These are phyloP conservation scores for Flabesymbios commensalis DNA, from an alignment of 2,888 invertebrate genomes.

Conservation along the genomic window DNA sequence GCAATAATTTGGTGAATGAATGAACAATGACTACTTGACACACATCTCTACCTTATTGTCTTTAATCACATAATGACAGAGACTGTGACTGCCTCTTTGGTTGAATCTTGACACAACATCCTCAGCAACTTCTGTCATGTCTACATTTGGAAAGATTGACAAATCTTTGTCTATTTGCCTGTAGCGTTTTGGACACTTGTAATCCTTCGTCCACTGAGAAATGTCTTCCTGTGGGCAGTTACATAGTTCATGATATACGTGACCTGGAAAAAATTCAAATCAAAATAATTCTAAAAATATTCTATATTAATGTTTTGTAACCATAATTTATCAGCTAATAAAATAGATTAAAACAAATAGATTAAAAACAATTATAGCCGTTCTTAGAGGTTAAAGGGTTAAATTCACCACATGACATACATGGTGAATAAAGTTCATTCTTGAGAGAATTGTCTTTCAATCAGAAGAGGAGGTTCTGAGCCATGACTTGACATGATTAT, in stretches of 20 bases:
- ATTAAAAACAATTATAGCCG: no score
- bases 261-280: constrained; percentile 63
- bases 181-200: constrained; percentile 67
- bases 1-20: no score
- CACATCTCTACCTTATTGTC: constrained; percentile 76
- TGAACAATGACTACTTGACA: no score
- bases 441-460: no score
- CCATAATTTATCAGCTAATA: no score
- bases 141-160: constrained; percentile 67
- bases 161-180: constrained; percentile 77
- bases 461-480: no score
- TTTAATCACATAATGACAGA: constrained; percentile 87
- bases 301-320: background rate
- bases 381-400: no score
- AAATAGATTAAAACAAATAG: background rate
- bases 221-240: constrained; percentile 74
- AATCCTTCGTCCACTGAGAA: constrained; percentile 70
- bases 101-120: constrained; percentile 74
- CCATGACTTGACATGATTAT: no score
- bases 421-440: no score
- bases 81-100: constrained; percentile 77
- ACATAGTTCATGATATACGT: constrained; percentile 81
- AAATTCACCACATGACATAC: no score
- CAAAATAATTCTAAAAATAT: background rate
- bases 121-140: constrained; percentile 72